Conservation (phyloP, 2,888 invertebrate species). For the Heliconius hortense region DNA sequence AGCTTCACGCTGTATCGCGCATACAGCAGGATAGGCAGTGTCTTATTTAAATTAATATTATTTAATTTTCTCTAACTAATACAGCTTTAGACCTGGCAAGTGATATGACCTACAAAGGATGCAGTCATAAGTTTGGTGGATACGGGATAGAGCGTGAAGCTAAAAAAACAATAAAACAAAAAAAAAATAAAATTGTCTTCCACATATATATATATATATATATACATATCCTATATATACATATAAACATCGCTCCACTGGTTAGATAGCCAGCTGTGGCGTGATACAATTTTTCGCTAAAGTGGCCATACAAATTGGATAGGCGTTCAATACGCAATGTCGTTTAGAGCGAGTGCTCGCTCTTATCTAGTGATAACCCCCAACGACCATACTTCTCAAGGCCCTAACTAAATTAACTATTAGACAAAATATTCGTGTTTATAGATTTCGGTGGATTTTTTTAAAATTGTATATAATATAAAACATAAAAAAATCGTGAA, state of each 20-base stretch:
- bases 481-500: too few relatives aligned
- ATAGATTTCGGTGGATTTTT: constrained; percentile 2
- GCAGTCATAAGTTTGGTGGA: too few relatives aligned
- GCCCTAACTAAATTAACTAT: constrained; percentile 29
- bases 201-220: background rate
- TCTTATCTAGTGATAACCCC: constrained; percentile 20
- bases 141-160: too few relatives aligned
- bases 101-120: too few relatives aligned
- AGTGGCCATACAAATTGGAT: constrained; percentile 76
- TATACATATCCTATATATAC: constrained; percentile 9
- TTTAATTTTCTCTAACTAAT: too few relatives aligned
- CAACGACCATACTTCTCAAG: constrained; percentile 45
- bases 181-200: too few relatives aligned
- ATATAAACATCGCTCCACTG: constrained; percentile 37
- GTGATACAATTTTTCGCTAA: constrained; percentile 80
- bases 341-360: constrained; percentile 46
- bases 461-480: background rate
- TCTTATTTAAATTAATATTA: too few relatives aligned
- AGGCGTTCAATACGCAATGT: constrained; percentile 61
- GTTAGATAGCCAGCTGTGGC: constrained; percentile 70
- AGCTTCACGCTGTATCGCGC: too few relatives aligned
- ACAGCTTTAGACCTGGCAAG: too few relatives aligned
- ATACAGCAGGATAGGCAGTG: too few relatives aligned
- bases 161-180: too few relatives aligned
- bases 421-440: constrained; percentile 3